These are phyloP conservation scores for Nymphicus hollandicus DNA, from an alignment of 2,113 vertebrate species.

Conservation along the genomic window DNA sequence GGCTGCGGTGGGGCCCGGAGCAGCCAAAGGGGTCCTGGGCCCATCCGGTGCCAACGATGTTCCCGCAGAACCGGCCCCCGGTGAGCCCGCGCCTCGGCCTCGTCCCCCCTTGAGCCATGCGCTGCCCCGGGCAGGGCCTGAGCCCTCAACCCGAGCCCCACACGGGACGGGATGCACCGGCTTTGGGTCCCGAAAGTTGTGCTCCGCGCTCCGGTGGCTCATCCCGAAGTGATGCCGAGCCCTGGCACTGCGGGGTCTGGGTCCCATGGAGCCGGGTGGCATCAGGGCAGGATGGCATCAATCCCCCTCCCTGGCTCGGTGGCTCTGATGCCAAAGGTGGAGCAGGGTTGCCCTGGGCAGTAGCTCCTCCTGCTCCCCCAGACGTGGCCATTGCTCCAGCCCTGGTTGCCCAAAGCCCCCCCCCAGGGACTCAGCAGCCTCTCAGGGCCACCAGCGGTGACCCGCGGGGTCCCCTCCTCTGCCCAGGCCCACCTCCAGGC, in stretches of 20 bases:
- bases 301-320: background rate
- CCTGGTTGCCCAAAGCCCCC: fast-evolving
- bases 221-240: background rate
- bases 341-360: fast-evolving
- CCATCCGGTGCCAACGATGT: constrained; percentile 71
- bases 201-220: background rate
- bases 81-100: constrained; percentile 70
- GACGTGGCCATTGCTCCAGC: fast-evolving
- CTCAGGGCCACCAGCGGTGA: background rate
- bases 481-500: constrained; percentile 75
- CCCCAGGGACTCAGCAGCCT: fast-evolving
- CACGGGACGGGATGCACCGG: background rate
- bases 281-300: background rate
- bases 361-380: background rate
- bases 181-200: background rate
- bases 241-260: fast-evolving
- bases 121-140: background rate
- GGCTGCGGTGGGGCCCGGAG: background rate
- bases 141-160: background rate
- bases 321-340: background rate
- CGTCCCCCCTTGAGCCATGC: fast-evolving
- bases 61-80: constrained; percentile 87
- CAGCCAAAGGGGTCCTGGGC: background rate
- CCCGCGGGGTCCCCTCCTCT: background rate
- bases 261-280: background rate